Evolutionary conservation across 2,888 invertebrate species (phyloP), one percentile per base, ranked within the genome.

Genomic region (Dyspetes luteomarginatus): DNA sequence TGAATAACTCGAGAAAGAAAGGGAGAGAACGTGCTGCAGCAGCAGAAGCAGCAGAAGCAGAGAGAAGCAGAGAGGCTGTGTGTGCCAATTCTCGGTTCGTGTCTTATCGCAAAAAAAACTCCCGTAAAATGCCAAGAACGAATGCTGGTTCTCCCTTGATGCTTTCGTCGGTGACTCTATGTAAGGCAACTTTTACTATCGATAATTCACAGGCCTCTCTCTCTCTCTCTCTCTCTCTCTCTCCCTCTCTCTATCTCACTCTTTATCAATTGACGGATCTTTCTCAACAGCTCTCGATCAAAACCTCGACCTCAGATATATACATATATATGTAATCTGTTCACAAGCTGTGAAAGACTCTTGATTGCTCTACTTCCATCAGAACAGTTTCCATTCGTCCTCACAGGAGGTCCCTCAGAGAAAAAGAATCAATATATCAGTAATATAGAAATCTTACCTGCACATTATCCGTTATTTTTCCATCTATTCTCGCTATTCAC

Each of bases 31-130:
- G n/a, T n/a, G n/a, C n/a, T 41, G n/a, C 24, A 43, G 17, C 9
- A 72, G 15, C 50, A 19, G 43, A 19, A 48, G 48, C 58, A 24
- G 48, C 19, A 43, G 50, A 26, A 62, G 22, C 43, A 30, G 60
- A 48, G 24, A 5, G n/a, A 65, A 24, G 48, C 56, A 4, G 3
- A 26, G 26, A 19, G 12, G 26, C 55, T 69, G 28, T 69, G 24
- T 62, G 60, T 58, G 56, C 68, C 68, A 74, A 74, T 74, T 79
- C n/a, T n/a, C 62, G 50, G 45, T 78, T 68, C 78, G 78, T 78
- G 78, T 73, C 78, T 78, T 72, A 80, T 80, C 67, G 22, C 36
- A 60, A 65, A 67, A 76, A 67, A 72, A 69, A 58, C 28, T 28
- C 9, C 45, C 71, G 58, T 36, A 24, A 60, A 75, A 65, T 50